Conservation (phyloP, 2,888 invertebrate genomes). For the Napeogenes sylphis region DNA sequence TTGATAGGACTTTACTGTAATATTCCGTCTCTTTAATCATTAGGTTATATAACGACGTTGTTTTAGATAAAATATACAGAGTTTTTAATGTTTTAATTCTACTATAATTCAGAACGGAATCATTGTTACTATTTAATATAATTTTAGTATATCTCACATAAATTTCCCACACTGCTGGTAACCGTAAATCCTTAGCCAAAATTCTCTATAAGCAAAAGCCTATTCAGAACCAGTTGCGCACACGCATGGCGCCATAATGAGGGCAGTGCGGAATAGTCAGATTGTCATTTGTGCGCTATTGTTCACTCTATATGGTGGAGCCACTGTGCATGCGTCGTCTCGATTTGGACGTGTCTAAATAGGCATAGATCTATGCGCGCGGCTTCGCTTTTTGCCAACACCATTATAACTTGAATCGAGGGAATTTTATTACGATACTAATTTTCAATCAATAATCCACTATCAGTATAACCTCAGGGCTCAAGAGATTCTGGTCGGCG, state of each 20-base stretch:
- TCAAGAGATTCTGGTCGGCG: slow-evolving; percentile 45
- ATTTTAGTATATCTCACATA: too few species aligned
- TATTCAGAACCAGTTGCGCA: slow-evolving; percentile 43
- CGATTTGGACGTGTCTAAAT: slow-evolving; percentile 72
- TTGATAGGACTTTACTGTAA: slow-evolving; percentile 1
- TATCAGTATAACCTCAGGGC: slow-evolving; percentile 29
- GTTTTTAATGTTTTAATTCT: background rate
- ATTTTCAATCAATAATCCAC: slow-evolving; percentile 8
- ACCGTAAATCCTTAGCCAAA: slow-evolving; percentile 26
- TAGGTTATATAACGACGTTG: background rate
- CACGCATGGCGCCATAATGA: slow-evolving; percentile 67
- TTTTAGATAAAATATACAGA: background rate
- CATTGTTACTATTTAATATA: too few species aligned
- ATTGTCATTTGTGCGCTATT: slow-evolving; percentile 73
- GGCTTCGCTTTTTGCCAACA: slow-evolving; percentile 57
- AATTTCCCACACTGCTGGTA: slow-evolving; percentile 6
- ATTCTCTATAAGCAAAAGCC: slow-evolving; percentile 28
- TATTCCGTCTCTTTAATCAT: background rate
- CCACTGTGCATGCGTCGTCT: slow-evolving; percentile 55
- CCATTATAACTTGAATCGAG: slow-evolving; percentile 44
- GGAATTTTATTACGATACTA: slow-evolving; percentile 14
- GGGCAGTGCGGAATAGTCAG: slow-evolving; percentile 53
- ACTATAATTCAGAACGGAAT: too few species aligned
- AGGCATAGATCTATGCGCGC: slow-evolving; percentile 72
- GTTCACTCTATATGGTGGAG: slow-evolving; percentile 74